Percentiles rank a stretch among this genome's conserved stretches.
phyloP scores from a whole-genome alignment of 2,888 invertebrate genomes.

The Atherix ibis region DNA sequence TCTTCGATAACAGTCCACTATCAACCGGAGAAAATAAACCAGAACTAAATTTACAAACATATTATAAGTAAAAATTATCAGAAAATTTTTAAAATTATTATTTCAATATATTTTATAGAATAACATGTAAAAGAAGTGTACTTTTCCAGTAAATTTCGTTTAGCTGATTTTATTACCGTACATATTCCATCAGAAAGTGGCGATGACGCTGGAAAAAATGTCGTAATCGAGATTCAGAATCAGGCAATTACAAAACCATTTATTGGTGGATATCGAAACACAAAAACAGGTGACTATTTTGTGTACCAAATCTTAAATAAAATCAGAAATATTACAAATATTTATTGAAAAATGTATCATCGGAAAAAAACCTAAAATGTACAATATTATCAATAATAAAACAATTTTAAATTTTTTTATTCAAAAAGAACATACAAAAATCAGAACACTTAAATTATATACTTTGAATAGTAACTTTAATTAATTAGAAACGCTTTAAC shows the following conservation, averaged over 20 bases:
- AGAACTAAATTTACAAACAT: constrained; percentile 24
- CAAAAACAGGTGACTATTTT: constrained; percentile 43
- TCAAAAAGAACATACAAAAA: too few relatives aligned
- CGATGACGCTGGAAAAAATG: constrained; percentile 26
- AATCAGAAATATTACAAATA: not conserved
- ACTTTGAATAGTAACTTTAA: too few relatives aligned
- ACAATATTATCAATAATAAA: too few relatives aligned
- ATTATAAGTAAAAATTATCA: constrained; percentile 24
- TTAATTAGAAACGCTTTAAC: too few relatives aligned
- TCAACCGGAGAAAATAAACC: constrained; percentile 7
- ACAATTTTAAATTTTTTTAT: too few relatives aligned
- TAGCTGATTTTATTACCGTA: constrained; percentile 42
- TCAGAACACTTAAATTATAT: too few relatives aligned
- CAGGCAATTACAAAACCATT: constrained; percentile 53
- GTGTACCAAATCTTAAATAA: not conserved
- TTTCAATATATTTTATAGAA: not conserved
- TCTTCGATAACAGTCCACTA: constrained; percentile 7
- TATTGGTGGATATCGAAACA: constrained; percentile 65
- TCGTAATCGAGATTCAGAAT: constrained; percentile 44
- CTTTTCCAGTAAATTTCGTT: constrained; percentile 24
- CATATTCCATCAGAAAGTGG: constrained; percentile 32
- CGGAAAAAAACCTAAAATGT: too few relatives aligned
- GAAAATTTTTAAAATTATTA: not conserved
- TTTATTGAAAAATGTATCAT: too few relatives aligned
- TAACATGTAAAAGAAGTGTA: not conserved